Percentiles rank a stretch among this genome's conserved stretches.
Evolutionary conservation across 2,888 invertebrate species (phyloP).

Genomic region (Heliconius ismenius): DNA sequence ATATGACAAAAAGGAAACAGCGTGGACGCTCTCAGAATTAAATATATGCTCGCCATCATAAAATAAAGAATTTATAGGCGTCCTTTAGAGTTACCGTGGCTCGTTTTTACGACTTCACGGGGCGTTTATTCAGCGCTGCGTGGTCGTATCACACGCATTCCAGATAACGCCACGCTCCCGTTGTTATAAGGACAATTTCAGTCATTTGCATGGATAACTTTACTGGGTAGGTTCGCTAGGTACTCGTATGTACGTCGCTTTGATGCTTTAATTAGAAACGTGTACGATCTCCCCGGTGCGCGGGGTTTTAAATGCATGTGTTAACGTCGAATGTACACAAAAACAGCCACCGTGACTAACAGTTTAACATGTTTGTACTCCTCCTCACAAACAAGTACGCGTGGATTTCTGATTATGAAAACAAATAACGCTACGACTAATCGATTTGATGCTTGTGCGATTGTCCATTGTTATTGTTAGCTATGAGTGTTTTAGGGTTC

Average conservation of each 20-base stretch:
- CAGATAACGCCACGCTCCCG: constrained; percentile 61
- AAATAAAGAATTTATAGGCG: constrained; percentile 81
- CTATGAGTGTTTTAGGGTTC: background rate
- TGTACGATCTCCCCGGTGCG: constrained; percentile 36
- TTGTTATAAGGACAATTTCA: constrained; percentile 62
- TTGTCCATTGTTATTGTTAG: constrained; percentile 41
- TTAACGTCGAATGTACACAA: constrained; percentile 56
- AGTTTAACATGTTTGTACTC: constrained; percentile 65
- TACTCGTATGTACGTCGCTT: constrained; percentile 21
- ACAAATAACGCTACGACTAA: constrained; percentile 56
- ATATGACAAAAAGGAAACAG: constrained; percentile 75
- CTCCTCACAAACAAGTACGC: constrained; percentile 69
- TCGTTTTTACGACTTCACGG: constrained; percentile 78
- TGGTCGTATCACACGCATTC: constrained; percentile 70
- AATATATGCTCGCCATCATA: constrained; percentile 78
- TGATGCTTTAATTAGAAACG: constrained; percentile 39
- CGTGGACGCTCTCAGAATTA: constrained; percentile 75
- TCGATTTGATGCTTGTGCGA: constrained; percentile 43
- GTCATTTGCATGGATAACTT: constrained; percentile 52
- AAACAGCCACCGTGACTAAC: constrained; percentile 71
- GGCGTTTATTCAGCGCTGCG: constrained; percentile 75
- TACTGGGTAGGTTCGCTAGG: background rate
- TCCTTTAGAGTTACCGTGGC: constrained; percentile 79
- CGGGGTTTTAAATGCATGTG: constrained; percentile 48
- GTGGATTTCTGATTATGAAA: constrained; percentile 77